Evolutionary conservation across 2,888 invertebrate species (phyloP), one percentile per base, ranked within the genome.

Genomic region (Cylloceria caligata): DNA sequence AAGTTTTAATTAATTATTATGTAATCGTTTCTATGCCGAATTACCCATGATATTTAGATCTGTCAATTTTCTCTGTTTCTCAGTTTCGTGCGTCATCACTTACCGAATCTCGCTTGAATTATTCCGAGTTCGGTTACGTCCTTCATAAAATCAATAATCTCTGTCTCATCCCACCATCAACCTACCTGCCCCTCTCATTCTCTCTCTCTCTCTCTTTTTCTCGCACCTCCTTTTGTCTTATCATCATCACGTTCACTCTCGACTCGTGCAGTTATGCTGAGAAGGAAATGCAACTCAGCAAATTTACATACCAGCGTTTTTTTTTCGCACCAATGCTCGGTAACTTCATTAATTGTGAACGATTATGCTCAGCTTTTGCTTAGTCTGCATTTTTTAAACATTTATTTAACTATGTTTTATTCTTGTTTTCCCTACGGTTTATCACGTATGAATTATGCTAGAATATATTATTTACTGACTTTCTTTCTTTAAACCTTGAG

Each of bases 71-170:
- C 65, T 60, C 36, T 36, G 36, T 30, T n/a, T 21, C 30, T 57
- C 24, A n/a, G 27, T 34, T 21, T 68, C 74, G 68, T 80, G 67
- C 79, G 79, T 74, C 79, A 80, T 65, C 16, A 27, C 34, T 42
- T 52, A 57, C 36, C 27, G 34, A 68, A 74, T 34, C 34, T 74
- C 68, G 42, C 39, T 73, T 65, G 42, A 80, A 74, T 80, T 74
- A 74, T 74, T 74, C 49, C 24, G 68, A 80, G 74, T 80, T 80
- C 79, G 73, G 62, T 67, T 42, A 80, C 74, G 62, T 68, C 30
- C 52, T 67, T 57, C 49, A 16, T 64, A 19, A 19, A 80, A 80
- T 80, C 79, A 74, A 80, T 80, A 74, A 74, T 19, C 30, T 62
- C 16, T 36, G 49, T 52, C 68, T 36, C 19, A 16, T n/a, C n/a